Evolutionary conservation across 2,888 invertebrate genomes (phyloP).

Genomic region (Galeopsomyia nigrocyanea): DNA sequence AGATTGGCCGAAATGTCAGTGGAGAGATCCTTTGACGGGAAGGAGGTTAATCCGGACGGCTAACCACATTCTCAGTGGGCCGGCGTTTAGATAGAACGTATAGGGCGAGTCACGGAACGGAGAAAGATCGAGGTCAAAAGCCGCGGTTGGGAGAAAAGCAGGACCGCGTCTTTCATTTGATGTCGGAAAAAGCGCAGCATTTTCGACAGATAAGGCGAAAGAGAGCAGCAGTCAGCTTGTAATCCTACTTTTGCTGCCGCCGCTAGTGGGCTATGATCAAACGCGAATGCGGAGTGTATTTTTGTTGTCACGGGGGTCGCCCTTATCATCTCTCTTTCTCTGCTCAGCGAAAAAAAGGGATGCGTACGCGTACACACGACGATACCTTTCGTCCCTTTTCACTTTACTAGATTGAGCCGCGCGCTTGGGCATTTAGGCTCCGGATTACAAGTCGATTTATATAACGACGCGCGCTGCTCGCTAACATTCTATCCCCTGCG

Average conservation of each 20-base stretch:
- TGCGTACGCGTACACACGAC: background rate
- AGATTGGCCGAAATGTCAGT: no score
- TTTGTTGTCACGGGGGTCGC: conserved; percentile 17
- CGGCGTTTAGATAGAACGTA: conserved; percentile 20
- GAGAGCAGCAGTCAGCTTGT: background rate
- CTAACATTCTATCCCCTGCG: no score
- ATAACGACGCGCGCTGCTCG: background rate
- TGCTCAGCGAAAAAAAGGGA: background rate
- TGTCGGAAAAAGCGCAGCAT: conserved; percentile 16
- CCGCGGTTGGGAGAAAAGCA: background rate
- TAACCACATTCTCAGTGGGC: conserved; percentile 24
- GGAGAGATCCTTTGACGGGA: conserved; percentile 28
- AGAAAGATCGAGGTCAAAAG: background rate
- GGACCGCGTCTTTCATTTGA: background rate
- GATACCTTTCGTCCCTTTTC: conserved; percentile 8
- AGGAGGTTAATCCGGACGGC: conserved; percentile 36
- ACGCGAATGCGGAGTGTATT: conserved; percentile 18
- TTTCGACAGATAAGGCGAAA: conserved; percentile 8
- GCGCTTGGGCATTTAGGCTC: conserved; percentile 10
- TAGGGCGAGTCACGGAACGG: no score
- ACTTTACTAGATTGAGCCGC: conserved; percentile 22
- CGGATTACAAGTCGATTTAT: conserved; percentile 26
- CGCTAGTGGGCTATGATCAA: background rate
- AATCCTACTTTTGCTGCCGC: background rate
- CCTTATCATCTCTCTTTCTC: conserved; percentile 16